Base-by-base conservation (phyloP, 2,113 vertebrate species). In the Indicator maculatus region DNA sequence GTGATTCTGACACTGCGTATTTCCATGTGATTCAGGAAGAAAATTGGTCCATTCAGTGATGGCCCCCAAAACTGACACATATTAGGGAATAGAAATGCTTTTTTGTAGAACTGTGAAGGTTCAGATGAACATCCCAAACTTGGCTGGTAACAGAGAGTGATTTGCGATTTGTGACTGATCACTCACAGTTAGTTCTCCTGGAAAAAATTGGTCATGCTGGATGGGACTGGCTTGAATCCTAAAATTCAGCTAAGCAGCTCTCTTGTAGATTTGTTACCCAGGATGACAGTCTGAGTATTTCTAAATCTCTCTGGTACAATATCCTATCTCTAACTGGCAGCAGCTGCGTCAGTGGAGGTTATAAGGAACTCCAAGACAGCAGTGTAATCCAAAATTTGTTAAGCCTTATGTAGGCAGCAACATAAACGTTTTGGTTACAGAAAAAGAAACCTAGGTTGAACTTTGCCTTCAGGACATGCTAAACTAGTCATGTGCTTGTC, bases 401-500 rank as follows among this genome's bases (percentile, higher is more conserved):
- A 82, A 74, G 16, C 30, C n/a, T 76, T 55, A 9, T 69, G 16
- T 79, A 82, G 63, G 50, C 50, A 89, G 21, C 0, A 5, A 36
- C 7, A 50, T 65, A 72, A 76, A 78, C 44, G 78, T 69, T 84
- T 16, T 66, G 30, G 76, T 90, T 81, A 59, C 38, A 82, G 50
- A 90, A 65, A 20, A 33, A 30, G 45, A 86, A 93, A 45, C 24
- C 28, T 23, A 69, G 75, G 24, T 9, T 92, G 83, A 84, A 92
- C 90, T 84, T 88, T 90, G 50, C 74, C 65, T 84, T 65, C 59
- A 89, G 74, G 88, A 81, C 18, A 79, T 75, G 61, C 8, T 91
- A 53, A 90, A 69, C 65, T 75, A 65, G 87, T 65, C 44, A 38
- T 73, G 9, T 71, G 19, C 39, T 78, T 26, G 20, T 75, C 30